A percentile compares a stretch with the other conserved stretches of the same genome.
These are phyloP conservation scores for Noctuana brunneofusca DNA, from an alignment of 2,888 invertebrate species.

Conservation along the genomic window DNA sequence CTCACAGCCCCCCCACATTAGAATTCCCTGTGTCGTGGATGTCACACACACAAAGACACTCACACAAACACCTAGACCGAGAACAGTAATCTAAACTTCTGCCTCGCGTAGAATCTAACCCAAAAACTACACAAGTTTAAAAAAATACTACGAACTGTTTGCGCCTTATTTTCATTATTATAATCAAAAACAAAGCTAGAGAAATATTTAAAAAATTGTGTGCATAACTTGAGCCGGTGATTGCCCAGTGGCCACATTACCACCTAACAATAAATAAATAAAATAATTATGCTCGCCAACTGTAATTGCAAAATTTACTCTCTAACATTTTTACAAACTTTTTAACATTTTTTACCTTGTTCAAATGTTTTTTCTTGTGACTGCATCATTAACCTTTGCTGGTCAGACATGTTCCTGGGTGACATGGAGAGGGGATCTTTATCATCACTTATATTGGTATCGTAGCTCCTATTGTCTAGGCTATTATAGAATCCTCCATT, in stretches of 20 bases:
- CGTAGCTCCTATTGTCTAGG: conserved; percentile 68
- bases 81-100: no score
- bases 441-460: conserved; percentile 67
- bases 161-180: no score
- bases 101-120: no score
- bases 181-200: no score
- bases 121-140: no score
- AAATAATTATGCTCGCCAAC: neutral
- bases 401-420: conserved; percentile 65
- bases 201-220: no score
- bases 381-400: conserved; percentile 62
- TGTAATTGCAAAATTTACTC: neutral
- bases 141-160: no score
- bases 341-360: conserved; percentile 57
- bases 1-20: no score
- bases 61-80: no score
- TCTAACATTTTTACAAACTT: neutral
- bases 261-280: conserved; percentile 61
- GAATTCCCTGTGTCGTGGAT: no score
- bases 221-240: conserved; percentile 86
- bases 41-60: no score
- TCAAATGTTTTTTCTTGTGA: conserved; percentile 70
- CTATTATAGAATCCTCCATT: conserved; percentile 78
- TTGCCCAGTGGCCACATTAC: conserved; percentile 78
- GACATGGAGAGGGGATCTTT: conserved; percentile 78